Percentiles rank a stretch among this genome's conserved stretches.
These are phyloP conservation scores for Ypsolopha scabrella DNA, from an alignment of 2,888 invertebrate genomes.

Conservation along the genomic window DNA sequence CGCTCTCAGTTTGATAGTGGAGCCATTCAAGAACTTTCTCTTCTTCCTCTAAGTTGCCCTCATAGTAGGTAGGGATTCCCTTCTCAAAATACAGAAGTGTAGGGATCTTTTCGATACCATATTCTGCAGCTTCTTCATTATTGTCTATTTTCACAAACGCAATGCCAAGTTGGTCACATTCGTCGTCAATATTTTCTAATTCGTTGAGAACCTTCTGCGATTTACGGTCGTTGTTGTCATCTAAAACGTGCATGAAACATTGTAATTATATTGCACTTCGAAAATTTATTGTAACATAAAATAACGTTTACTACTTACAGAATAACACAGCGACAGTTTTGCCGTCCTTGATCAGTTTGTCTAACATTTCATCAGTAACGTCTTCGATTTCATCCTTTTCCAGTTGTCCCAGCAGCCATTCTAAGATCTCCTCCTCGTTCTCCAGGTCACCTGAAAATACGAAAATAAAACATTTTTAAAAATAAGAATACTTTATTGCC, in stretches of 20 bases:
- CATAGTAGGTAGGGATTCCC: constrained; percentile 80
- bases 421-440: constrained; percentile 89
- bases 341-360: constrained; percentile 88
- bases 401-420: constrained; percentile 88
- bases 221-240: constrained; percentile 90
- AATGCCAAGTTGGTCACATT: constrained; percentile 89
- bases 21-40: constrained; percentile 91
- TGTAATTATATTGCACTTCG: neutral
- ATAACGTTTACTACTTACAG: constrained; percentile 72
- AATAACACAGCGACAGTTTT: constrained; percentile 91
- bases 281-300: neutral
- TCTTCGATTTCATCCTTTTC: constrained; percentile 96
- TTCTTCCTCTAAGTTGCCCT: constrained; percentile 90
- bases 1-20: constrained; percentile 84
- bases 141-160: constrained; percentile 95
- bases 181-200: constrained; percentile 94
- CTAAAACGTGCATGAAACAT: constrained; percentile 45
- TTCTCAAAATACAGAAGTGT: constrained; percentile 86
- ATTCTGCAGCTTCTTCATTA: constrained; percentile 89
- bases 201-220: constrained; percentile 88
- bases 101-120: constrained; percentile 91
- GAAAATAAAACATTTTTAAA: constrained; percentile 2
- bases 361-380: constrained; percentile 94
- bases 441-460: constrained; percentile 77
- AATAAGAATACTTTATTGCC: constrained; percentile 8